Evolutionary conservation across 1,140 invertebrate species (phyloP).

Genomic region (Pogonomyrmex californicus): DNA sequence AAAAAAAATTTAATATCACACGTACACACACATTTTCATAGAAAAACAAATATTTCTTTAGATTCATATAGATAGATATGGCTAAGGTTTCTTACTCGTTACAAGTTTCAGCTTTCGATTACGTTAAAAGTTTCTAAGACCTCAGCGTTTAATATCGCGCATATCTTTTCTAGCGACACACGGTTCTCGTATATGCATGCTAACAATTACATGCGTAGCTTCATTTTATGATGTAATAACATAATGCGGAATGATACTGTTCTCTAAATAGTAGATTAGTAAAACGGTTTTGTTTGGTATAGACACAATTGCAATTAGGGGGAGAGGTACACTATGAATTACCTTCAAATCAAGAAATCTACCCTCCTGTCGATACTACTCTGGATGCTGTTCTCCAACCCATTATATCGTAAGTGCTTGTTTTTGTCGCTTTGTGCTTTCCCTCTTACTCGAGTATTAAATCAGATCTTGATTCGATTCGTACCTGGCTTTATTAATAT

Average conservation of each 20-base stretch:
- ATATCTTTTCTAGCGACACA: background rate
- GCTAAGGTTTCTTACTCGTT: constrained; percentile 57
- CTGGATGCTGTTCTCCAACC: constrained; percentile 86
- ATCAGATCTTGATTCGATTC: constrained; percentile 31
- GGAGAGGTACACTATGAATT: constrained; percentile 85
- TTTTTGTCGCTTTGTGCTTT: constrained; percentile 71
- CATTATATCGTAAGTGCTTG: constrained; percentile 86
- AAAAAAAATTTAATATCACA: background rate
- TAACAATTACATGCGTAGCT: constrained; percentile 12
- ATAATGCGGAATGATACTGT: constrained; percentile 34
- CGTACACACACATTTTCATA: background rate
- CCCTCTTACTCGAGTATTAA: constrained; percentile 38
- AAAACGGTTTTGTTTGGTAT: constrained; percentile 82
- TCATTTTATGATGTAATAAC: constrained; percentile 30
- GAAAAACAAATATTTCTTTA: constrained; percentile 49
- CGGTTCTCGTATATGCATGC: constrained; percentile 20
- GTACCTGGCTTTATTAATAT: constrained; percentile 71
- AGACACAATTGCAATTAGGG: constrained; percentile 86
- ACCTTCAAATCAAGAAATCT: constrained; percentile 85
- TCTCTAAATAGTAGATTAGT: constrained; percentile 75
- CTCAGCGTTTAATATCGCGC: background rate
- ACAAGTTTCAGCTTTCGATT: constrained; percentile 40
- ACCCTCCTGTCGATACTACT: constrained; percentile 83
- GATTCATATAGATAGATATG: constrained; percentile 37
- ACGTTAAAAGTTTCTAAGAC: constrained; percentile 4